Percentiles rank a stretch among this genome's conserved stretches.
Evolutionary conservation across 2,113 vertebrate genomes (phyloP).

Genomic region (Ceyx cyanopectus): DNA sequence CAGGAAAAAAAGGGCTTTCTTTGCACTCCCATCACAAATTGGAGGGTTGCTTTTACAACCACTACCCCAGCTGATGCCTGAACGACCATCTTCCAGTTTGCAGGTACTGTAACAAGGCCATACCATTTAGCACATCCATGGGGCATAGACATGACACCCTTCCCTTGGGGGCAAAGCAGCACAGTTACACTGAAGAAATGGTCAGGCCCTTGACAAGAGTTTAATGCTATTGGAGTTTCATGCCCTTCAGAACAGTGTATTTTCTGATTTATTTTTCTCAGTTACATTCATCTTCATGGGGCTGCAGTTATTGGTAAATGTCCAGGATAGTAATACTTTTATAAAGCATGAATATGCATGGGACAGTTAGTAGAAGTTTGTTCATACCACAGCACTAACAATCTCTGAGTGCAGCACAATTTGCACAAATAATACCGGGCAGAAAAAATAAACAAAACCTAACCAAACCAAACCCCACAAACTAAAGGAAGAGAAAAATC

Average conservation of each 20-base stretch:
- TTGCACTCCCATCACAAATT: neutral
- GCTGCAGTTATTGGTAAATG: neutral
- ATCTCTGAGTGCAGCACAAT: neutral
- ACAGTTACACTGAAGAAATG: neutral
- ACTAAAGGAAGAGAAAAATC: slow-evolving; percentile 12
- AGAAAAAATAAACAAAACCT: neutral
- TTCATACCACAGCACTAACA: neutral
- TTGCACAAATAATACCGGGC: neutral
- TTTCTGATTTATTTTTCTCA: neutral
- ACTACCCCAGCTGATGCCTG: neutral
- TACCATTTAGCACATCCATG: neutral
- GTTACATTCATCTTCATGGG: neutral
- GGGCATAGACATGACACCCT: neutral
- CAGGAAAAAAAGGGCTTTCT: neutral
- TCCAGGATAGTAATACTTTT: neutral
- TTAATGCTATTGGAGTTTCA: neutral
- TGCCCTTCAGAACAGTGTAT: neutral
- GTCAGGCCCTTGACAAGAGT: neutral
- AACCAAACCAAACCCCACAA: neutral
- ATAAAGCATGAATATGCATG: neutral
- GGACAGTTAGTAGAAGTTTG: neutral
- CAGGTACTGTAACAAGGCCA: neutral
- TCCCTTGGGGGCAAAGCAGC: neutral
- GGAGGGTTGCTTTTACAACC: neutral
- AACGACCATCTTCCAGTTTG: neutral